Base-by-base conservation (phyloP, 37 sponge, comb jelly and placozoan genomes). In the Diacarnus erythraeanus region DNA sequence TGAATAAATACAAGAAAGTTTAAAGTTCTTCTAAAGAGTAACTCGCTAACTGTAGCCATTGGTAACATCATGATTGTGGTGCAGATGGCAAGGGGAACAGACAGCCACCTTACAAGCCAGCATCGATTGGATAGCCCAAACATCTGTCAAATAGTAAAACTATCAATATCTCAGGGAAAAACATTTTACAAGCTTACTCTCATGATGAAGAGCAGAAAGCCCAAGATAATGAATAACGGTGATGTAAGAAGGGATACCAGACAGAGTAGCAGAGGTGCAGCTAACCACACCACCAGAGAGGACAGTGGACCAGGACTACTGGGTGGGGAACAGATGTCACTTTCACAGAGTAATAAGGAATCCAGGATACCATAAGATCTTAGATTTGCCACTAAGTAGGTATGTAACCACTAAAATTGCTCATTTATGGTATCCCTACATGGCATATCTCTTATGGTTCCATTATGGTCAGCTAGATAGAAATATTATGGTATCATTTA, bases 51-150 rank as follows among this genome's bases (percentile, higher is more conserved):
- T 21, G 63, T 63, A 22, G 64, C 74, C 30, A 82, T 38, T 9
- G 82, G 82, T 40, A 74, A 64, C 30, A 82, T 72, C 1, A 39
- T 4, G 17, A 73, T 21, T 23, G 64, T 42, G 41, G 74, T 64
- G 9, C 36, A 3, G 26, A 82, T 26, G 27, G 82, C 42, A 21
- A 73, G 25, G 0, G 64, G 63, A 41, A 73, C 21, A 43, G 54
- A 63, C 36, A 74, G 2, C 66, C 73, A 82, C n/a, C 64, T 74
- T 20, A 47, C 17, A 25, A 64, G 47, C 44, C 82, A 54, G 51
- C 38, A 82, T 37, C 44, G 4, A 27, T 42, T 43, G 44, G 64
- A 63, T 35, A 82, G 12, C n/a, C 74, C 82, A 74, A 59, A 82
- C 51, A 82, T 1, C 82, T 82, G 64, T 10, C 72, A 36, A 58